Conservation (phyloP, 1,140 invertebrate genomes). For the Ceratosolen solmsi region DNA sequence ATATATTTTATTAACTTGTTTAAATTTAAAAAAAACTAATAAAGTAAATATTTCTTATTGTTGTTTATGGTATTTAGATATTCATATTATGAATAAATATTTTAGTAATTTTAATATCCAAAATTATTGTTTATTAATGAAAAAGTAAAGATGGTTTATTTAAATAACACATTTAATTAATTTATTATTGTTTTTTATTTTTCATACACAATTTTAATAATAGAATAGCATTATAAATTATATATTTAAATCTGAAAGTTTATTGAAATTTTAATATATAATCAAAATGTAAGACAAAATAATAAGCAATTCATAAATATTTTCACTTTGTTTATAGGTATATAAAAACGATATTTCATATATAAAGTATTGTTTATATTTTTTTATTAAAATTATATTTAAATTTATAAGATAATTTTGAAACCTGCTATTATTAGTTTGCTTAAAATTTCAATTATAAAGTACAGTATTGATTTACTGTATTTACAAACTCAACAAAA, state of each 20-base stretch:
- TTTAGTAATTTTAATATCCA: too few species aligned
- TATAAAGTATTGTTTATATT: slow-evolving; percentile 29
- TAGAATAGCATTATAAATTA: slow-evolving; percentile 20
- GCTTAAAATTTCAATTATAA: slow-evolving; percentile 24
- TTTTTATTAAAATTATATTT: slow-evolving; percentile 10
- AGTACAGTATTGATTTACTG: slow-evolving; percentile 39
- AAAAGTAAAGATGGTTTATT: too few species aligned
- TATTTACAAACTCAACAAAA: slow-evolving; percentile 41
- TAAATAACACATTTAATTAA: too few species aligned
- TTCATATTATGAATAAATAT: too few species aligned
- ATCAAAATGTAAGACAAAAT: slow-evolving; percentile 11
- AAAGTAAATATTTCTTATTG: too few species aligned
- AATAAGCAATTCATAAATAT: slow-evolving; percentile 18
- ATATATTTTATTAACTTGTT: too few species aligned
- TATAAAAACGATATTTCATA: slow-evolving; percentile 13
- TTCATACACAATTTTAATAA: slow-evolving; percentile 40
- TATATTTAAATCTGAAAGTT: slow-evolving; percentile 34
- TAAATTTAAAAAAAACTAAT: too few species aligned
- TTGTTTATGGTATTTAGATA: too few species aligned
- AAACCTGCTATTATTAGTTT: slow-evolving; percentile 24
- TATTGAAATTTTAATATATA: slow-evolving; percentile 19
- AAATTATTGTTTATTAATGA: too few species aligned
- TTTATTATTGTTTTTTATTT: too few species aligned
- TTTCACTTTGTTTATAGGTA: neutral
- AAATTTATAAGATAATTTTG: neutral